Evolutionary conservation across 2,888 invertebrate genomes (phyloP), one percentile per base, ranked within the genome.

Genomic region (Tolmerus cingulatus): DNA sequence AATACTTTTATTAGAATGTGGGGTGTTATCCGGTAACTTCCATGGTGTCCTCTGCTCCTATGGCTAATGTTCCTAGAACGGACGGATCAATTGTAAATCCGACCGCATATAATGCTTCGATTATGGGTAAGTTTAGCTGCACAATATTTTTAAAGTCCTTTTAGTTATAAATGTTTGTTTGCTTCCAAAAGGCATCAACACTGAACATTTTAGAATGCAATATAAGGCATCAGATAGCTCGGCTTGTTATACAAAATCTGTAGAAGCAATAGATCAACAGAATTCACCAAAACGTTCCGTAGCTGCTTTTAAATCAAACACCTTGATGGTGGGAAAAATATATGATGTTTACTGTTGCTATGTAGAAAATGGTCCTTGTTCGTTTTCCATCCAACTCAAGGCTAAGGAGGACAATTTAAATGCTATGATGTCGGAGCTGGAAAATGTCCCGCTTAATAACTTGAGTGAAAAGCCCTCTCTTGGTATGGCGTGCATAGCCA

Each of bases 291-390:
- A 86, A 87, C 87, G 66, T 19, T 74, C 89, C 74, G 89, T 91
- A 84, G 91, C 92, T 27, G 91, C 93, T 9, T 93, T 92, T 86
- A 91, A 91, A 88, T 91, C 91, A 5, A 91, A 93, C 88, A 92
- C 94, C 19, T 89, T 95, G 43, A 93, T 93, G 34, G 92, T 94
- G 2, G 94, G 94, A 84, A 94, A 94, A 0, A 94, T 94, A 88
- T 95, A 96, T 90, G 94, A 95, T 89, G 96, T 96, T 0, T 95
- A 94, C 90, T 95, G 97, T 1, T 96, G 96, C 27, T 96, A 94
- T 91, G 95, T 97, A 23, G 96, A 96, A 90, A 96, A 97, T 90
- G 97, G 97, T 0, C 97, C 97, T 5, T 95, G 95, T 88, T 93
- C 95, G 87, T 97, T 97, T 93, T 96, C 96, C 40, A 95, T 97